A percentile compares a stretch with the other conserved stretches of the same genome.
Conservation (phyloP, 2,113 vertebrate genomes). For the Phyllostomus discolor region DNA sequence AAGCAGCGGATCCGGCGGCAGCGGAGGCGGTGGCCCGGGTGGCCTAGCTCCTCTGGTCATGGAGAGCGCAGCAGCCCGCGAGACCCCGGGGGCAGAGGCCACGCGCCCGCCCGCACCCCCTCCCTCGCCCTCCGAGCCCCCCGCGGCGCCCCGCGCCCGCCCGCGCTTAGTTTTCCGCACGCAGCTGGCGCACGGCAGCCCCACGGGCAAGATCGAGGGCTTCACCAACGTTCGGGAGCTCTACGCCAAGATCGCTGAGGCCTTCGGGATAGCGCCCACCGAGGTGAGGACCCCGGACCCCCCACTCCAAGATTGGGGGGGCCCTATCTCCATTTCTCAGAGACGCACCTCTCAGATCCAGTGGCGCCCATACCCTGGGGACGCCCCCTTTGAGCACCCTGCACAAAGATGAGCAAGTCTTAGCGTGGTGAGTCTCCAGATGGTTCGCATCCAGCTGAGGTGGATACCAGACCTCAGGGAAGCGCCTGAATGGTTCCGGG, state of each 20-base stretch:
- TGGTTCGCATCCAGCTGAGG: background rate
- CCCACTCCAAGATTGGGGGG: background rate
- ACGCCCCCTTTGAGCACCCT: no score
- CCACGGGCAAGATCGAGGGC: constrained; percentile 93
- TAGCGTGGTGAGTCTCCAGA: background rate
- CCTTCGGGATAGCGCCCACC: constrained; percentile 93
- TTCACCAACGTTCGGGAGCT: constrained; percentile 98
- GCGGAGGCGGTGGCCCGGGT: constrained; percentile 52
- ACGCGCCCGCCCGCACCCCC: constrained; percentile 63
- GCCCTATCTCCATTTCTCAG: background rate
- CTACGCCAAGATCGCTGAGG: constrained; percentile 96
- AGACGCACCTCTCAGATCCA: background rate
- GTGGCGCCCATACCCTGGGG: background rate
- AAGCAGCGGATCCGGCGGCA: constrained; percentile 76
- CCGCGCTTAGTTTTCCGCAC: constrained; percentile 94
- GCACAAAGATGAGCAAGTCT: background rate
- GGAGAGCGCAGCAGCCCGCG: constrained; percentile 72
- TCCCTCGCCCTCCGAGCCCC: constrained; percentile 79
- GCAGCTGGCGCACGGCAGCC: constrained; percentile 96
- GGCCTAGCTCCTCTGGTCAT: constrained; percentile 80
- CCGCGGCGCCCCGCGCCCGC: constrained; percentile 77
- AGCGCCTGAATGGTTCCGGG: background rate
- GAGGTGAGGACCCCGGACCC: constrained; percentile 84
- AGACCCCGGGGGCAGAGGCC: constrained; percentile 23
- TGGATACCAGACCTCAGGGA: background rate